Base-by-base conservation (phyloP, 2,888 invertebrate genomes). In the Timandra comae region DNA sequence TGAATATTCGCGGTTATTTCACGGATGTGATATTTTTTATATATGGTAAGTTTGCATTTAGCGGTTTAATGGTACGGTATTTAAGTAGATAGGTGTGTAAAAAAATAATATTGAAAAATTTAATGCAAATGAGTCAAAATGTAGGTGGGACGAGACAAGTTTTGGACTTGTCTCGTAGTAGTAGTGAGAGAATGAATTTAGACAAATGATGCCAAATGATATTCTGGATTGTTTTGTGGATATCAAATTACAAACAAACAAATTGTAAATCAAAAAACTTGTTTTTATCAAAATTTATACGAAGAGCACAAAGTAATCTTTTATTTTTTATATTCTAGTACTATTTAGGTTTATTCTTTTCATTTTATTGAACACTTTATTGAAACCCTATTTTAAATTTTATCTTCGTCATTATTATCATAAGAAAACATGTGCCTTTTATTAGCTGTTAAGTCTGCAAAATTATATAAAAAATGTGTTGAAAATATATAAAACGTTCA, bases 401-500 rank as follows among this genome's bases (percentile, higher is more conserved):
- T 29, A 29, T n/a, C 22, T 8, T 12, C 23, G 21, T 28, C 29
- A 21, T 29, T 12, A 33, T 16, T 16, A 6, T 46, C 40, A 49
- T 43, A 34, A 52, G 52, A 35, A 56, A 58, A 55, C 41, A 57
- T 58, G 74, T 74, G 74, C 74, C 74, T 74, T 74, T 66, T 52
- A 56, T 55, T 66, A 63, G 57, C 52, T 44, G 41, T 35, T 67
- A 66, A 61, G 58, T 35, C 4, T 16, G 16, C 16, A 5, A 16
- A 23, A n/a, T 24, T 8, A 12, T 16, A 31, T 19, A 27, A 21
- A 9, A 32, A n/a, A 12, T 21, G 20, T 21, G 20, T 27, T 12
- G 6, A 21, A 32, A 10, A 16, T 16, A 16, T 6, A 3, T 16
- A 16, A 3, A 16, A 16, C 16, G 6, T 16, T 16, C 16, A 16